These are phyloP conservation scores for Hyperopisus bebe DNA, from an alignment of 2,113 vertebrate genomes.

Conservation along the genomic window DNA sequence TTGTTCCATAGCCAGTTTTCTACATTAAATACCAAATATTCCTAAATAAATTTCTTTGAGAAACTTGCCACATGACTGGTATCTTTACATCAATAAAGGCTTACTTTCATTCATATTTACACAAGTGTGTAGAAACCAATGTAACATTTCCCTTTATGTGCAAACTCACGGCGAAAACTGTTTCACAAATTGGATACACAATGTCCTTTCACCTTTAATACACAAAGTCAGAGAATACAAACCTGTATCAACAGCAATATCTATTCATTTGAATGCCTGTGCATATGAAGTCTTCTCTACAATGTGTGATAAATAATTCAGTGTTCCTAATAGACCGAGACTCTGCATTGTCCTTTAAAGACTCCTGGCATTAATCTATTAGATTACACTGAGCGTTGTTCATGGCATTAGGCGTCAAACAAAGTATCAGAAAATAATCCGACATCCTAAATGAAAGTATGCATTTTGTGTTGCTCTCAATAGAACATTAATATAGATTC, in stretches of 20 bases:
- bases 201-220: slow-evolving; percentile 1
- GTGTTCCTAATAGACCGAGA: slow-evolving; percentile 18
- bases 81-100: not conserved
- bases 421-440: slow-evolving; percentile 45
- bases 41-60: not conserved
- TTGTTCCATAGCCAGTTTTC: not conserved
- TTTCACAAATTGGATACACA: too few relatives aligned
- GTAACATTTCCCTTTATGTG: not conserved
- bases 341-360: slow-evolving; percentile 30
- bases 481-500: slow-evolving; percentile 24
- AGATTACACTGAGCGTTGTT: slow-evolving; percentile 35
- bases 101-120: not conserved
- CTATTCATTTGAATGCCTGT: slow-evolving; percentile 20
- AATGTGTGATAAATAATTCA: slow-evolving; percentile 25
- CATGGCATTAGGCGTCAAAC: slow-evolving; percentile 44
- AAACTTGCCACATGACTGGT: not conserved
- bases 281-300: slow-evolving; percentile 10
- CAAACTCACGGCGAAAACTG: not conserved
- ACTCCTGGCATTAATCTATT: slow-evolving; percentile 44
- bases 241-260: slow-evolving; percentile 1
- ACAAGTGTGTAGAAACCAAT: not conserved
- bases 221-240: slow-evolving; percentile 4
- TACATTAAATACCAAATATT: not conserved
- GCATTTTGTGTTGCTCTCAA: slow-evolving; percentile 41
- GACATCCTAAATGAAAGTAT: slow-evolving; percentile 54